Evolutionary conservation across 2,888 invertebrate genomes (phyloP), one percentile per base, ranked within the genome.

Genomic region (Erebia epiphron): DNA sequence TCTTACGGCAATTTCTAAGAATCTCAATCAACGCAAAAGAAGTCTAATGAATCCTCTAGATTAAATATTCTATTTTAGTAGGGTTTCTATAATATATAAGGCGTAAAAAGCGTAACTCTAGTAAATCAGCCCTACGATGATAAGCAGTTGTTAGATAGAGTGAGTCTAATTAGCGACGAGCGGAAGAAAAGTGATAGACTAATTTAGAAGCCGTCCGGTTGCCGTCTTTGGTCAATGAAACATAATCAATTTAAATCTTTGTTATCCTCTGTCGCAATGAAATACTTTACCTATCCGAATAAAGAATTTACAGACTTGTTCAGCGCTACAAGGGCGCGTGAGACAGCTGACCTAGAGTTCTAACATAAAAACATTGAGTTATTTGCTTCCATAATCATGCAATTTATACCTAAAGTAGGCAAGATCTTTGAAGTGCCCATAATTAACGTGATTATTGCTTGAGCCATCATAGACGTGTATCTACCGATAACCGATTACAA

Each of bases 391-490:
- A 73, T 70, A 67, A 68, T 72, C 54, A 72, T 62, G 67, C 66
- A 68, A 69, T 67, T 69, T 70, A 60, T 73, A 70, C 64, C 64
- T 67, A 69, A 68, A 73, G 70, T 67, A 68, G 65, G 65, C 68
- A 73, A 69, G 74, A 74, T 72, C 67, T 70, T 69, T 66, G 54
- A 72, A 67, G 63, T 72, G 62, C 50, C 71, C 57, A 67, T 74
- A 72, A 72, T 74, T 67, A 69, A 67, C 66, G 66, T 70, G 70
- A 58, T 70, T 71, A 62, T 73, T 69, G 70, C 70, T 54, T 66
- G 67, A 61, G 57, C 70, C 70, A 71, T 73, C 66, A 35, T 16
- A 56, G 35, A 66, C 46, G 26, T 58, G 52, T 66, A 56, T 4
- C 5, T 57, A 26, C 56, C 11, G 14, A 50, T 50, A 46, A 46